Base-by-base conservation (phyloP, 2,888 invertebrate species). In the Campaea margaritaria region DNA sequence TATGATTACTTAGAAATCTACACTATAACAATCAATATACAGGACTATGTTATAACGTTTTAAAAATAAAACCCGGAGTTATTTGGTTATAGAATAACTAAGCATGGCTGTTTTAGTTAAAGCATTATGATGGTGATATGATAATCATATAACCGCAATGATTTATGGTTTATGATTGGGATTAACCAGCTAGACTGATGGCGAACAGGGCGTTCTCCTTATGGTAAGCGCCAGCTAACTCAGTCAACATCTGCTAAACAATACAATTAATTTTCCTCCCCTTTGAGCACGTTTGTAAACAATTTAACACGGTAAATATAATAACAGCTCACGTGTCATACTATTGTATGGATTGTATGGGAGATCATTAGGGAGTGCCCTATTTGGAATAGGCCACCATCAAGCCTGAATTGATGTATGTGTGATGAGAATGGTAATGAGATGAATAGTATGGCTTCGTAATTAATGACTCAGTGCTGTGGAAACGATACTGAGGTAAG, bases 311-410 rank as follows among this genome's bases (percentile, higher is more conserved):
- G 31, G 31, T 1, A 31, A 31, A 31, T 31, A 9, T 7, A 9
- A 39, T 15, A 49, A 43, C 14, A 2, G 16, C 4, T 57, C 45
- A 44, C 42, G 58, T 54, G 57, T 51, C 21, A 49, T 48, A 47
- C 58, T 47, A 64, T 63, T 56, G 58, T 52, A 50, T 43, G 47
- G 27, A 12, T 53, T 62, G 62, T 62, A 57, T 53, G 49, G 49
- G 38, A 42, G 52, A 55, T 63, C 68, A 57, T 68, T 64, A 63
- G 44, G 41, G 16, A 11, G 4, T 4, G n/a, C 68, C 41, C 9
- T 43, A 42, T 64, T 60, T 49, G 58, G 65, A 27, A 21, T 31
- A 50, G 58, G 53, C 63, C 62, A 62, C 63, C 62, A 58, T 65
- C 49, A 65, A 60, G 52, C 14, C 15, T 27, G 28, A 62, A 55